Evolutionary conservation across 2,888 invertebrate species (phyloP), one percentile per base, ranked within the genome.

Genomic region (Aspidiotus destructor): DNA sequence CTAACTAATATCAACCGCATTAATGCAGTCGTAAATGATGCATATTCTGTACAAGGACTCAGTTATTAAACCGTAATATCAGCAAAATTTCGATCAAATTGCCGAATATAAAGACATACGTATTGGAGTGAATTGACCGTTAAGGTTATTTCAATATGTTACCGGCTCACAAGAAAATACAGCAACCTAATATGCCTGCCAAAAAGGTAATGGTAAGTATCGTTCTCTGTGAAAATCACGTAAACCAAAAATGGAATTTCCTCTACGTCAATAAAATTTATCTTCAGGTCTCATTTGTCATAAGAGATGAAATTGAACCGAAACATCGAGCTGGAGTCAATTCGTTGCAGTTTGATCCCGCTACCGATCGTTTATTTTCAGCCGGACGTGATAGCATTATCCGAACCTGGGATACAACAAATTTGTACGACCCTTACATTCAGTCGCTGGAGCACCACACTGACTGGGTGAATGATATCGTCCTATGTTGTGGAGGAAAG

Each of bases 361-460:
- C 83, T 70, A 83, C 89, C 75, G 88, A 92, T 71, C 84, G 95
- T 75, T 82, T 99, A 42, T 99, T 95, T 80, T 92, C 97, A 6
- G 97, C 97, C 73, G 96, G 97, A 63, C 83, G 97, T 70, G 99
- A 99, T 80, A 94, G 96, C 68, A 95, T 98, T 75, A 95, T 99
- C 74, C 83, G 99, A 76, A 94, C 89, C 75, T 94, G 92, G 87
- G 87, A 90, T 77, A 78, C 78, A 69, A 79, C 77, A 73, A 80
- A 80, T 72, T 77, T 79, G 71, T 82, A 86, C 77, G 88, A 90
- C 72, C 85, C 85, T 65, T 97, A 94, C 76, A 83, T 93, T 71
- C 92, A 94, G 76, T 94, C 96, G 42, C 94, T 99, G 95, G 98
- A 99, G 78, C 98, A 99, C 79, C 99, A 99, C 77, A 98, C 97